These are phyloP conservation scores for Cotesia vestalis DNA, from an alignment of 1,140 invertebrate species.

Conservation along the genomic window DNA sequence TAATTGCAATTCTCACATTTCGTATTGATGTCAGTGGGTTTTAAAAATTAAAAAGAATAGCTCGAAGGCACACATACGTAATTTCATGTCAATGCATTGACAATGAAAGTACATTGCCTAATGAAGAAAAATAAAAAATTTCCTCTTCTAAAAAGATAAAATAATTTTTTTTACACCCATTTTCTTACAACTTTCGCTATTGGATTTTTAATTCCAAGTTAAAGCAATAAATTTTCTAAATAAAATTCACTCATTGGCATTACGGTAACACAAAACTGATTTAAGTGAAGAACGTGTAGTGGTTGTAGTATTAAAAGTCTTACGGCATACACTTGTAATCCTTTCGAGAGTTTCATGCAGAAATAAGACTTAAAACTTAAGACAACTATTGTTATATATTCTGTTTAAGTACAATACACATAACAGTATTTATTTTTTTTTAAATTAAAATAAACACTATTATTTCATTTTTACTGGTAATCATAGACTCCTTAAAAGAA, in stretches of 20 bases:
- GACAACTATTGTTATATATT: background rate
- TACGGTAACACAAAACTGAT: conserved; percentile 32
- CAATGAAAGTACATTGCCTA: no score
- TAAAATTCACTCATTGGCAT: background rate
- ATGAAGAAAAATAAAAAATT: no score
- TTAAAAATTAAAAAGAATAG: conserved; percentile 6
- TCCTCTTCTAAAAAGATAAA: background rate
- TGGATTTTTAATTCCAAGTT: conserved; percentile 11
- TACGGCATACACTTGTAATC: conserved; percentile 16
- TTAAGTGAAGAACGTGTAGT: conserved; percentile 5
- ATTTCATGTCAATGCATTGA: no score
- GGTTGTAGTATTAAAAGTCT: conserved; percentile 1
- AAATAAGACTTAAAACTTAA: background rate
- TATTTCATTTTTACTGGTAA: no score
- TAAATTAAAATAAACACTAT: no score
- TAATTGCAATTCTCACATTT: conserved; percentile 13
- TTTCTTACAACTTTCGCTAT: conserved; percentile 26
- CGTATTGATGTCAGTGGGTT: conserved; percentile 23
- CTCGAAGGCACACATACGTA: background rate
- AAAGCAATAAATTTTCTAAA: conserved; percentile 17
- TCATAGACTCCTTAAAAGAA: no score
- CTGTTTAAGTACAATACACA: background rate
- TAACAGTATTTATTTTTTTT: background rate
- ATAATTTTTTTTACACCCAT: background rate
- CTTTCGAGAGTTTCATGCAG: background rate